A percentile compares a stretch with the other conserved stretches of the same genome.
Evolutionary conservation across 1,140 invertebrate genomes (phyloP).

Genomic region (Eumeta japonica): DNA sequence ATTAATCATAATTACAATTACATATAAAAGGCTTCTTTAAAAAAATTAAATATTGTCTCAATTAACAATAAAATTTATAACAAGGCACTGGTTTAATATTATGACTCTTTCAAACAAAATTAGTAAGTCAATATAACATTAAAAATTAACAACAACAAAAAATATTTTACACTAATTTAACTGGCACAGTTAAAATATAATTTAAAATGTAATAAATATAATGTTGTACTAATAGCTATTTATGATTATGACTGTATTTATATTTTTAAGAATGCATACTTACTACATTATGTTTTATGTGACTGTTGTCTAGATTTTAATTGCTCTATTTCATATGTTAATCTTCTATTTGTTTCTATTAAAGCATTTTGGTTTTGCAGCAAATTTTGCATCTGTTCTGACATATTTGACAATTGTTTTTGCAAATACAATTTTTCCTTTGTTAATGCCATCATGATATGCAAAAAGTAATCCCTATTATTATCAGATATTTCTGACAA

Average conservation of each 20-base stretch:
- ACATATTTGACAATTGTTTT: slow-evolving; percentile 37
- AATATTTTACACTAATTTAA: too few species aligned
- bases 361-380: slow-evolving; percentile 40
- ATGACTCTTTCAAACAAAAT: too few species aligned
- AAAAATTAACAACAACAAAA: too few species aligned
- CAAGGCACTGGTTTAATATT: too few species aligned
- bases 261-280: background rate
- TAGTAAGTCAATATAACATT: too few species aligned
- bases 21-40: too few species aligned
- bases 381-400: slow-evolving; percentile 36
- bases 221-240: too few species aligned
- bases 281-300: background rate
- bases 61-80: too few species aligned
- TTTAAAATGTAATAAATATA: too few species aligned
- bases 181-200: too few species aligned
- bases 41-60: too few species aligned
- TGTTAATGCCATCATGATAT: slow-evolving; percentile 48
- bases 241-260: background rate
- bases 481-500: slow-evolving; percentile 45
- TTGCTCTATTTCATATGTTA: slow-evolving; percentile 45
- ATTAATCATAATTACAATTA: too few species aligned
- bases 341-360: slow-evolving; percentile 45
- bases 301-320: slow-evolving; percentile 29
- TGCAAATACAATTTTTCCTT: slow-evolving; percentile 52
- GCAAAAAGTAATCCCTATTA: slow-evolving; percentile 44